phyloP scores from a whole-genome alignment of 1,140 invertebrate genomes.

The Trachymyrmex septentrionalis region DNA sequence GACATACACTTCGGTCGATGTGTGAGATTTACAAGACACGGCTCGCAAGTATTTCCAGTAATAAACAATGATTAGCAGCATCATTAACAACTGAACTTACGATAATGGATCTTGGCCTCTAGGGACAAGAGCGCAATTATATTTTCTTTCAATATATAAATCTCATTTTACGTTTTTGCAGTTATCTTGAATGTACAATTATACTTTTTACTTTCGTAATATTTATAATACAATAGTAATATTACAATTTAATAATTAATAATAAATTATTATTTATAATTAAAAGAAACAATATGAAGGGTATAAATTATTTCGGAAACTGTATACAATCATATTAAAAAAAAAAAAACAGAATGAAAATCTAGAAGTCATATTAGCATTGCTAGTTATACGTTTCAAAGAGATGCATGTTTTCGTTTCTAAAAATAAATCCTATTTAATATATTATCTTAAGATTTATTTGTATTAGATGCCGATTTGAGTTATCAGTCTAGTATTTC shows the following conservation, averaged over 20 bases:
- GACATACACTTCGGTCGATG: not conserved
- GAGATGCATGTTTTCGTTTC: not conserved
- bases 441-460: constrained; percentile 28
- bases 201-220: not conserved
- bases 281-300: not conserved
- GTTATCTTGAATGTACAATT: not conserved
- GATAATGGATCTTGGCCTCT: not conserved
- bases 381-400: not conserved
- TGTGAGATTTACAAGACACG: constrained; percentile 15
- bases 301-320: not conserved
- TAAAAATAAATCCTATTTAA: not conserved
- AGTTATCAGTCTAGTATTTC: not conserved
- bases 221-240: not conserved
- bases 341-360: not conserved
- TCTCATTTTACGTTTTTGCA: not conserved
- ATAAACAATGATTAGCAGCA: constrained; percentile 15
- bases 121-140: not conserved
- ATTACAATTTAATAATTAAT: not conserved
- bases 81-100: constrained; percentile 7
- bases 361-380: not conserved
- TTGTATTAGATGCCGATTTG: not conserved
- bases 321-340: not conserved
- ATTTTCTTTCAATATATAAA: not conserved
- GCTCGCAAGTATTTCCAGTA: not conserved
- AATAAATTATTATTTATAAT: not conserved